Percentiles rank a stretch among this genome's conserved stretches.
Evolutionary conservation across 2,113 vertebrate species (phyloP).

Genomic region (Xenotilapia leptura): DNA sequence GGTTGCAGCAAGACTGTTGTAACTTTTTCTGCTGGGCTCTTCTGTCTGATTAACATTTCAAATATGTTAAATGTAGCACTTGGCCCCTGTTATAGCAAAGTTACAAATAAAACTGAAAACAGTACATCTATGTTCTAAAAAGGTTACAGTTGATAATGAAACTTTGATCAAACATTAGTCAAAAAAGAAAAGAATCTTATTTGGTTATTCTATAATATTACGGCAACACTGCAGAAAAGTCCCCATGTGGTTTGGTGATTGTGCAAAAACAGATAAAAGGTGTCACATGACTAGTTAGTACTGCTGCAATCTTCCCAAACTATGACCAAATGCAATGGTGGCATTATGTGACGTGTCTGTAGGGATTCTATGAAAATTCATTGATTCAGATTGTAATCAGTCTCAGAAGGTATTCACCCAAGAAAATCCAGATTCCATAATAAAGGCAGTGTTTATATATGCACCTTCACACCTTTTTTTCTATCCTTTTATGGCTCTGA

Average conservation of each 20-base stretch:
- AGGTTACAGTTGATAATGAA: not conserved
- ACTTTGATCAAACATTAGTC: not conserved
- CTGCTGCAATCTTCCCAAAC: not conserved
- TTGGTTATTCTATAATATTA: not conserved
- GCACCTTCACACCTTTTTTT: not conserved
- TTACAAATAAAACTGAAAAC: not conserved
- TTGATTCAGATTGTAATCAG: not conserved
- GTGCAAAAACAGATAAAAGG: not conserved
- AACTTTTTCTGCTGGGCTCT: not conserved
- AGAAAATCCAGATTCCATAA: not conserved
- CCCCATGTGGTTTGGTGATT: not conserved
- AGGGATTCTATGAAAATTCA: not conserved
- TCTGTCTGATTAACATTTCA: not conserved
- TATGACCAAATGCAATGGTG: not conserved
- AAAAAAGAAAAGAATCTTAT: not conserved
- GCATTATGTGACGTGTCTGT: not conserved
- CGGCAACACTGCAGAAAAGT: not conserved
- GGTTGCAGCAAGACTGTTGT: not conserved
- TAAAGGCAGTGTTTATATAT: not conserved
- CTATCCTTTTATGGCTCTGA: not conserved
- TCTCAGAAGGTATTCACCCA: not conserved
- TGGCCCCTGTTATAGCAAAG: not conserved
- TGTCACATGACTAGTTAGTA: not conserved
- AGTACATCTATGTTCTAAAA: not conserved
- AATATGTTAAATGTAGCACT: not conserved